Evolutionary conservation across 2,888 invertebrate species (phyloP).

Genomic region (Lasius fuliginosus): DNA sequence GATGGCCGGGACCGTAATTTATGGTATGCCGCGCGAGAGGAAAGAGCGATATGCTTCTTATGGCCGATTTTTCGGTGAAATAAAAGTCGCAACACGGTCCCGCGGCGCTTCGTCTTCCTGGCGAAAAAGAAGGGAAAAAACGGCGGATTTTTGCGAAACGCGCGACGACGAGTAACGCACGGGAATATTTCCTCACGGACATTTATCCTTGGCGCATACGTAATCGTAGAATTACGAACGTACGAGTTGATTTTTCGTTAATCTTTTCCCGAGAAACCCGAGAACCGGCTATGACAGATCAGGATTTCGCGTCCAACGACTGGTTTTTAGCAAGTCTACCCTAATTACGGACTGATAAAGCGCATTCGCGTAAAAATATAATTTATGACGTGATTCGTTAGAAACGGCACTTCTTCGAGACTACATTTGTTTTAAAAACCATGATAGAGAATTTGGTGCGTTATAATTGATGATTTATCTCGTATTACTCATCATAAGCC

Average conservation of each 20-base stretch:
- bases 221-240: constrained; percentile 41
- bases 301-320: background rate
- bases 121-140: constrained; percentile 13
- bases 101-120: constrained; percentile 18
- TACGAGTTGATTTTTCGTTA: background rate
- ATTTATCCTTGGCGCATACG: constrained; percentile 42
- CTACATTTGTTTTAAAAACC: background rate
- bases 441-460: background rate
- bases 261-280: background rate
- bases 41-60: constrained; percentile 47
- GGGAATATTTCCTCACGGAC: constrained; percentile 16
- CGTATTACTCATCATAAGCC: background rate
- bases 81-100: constrained; percentile 42
- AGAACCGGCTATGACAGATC: constrained; percentile 14
- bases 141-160: constrained; percentile 8
- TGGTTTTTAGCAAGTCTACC: constrained; percentile 9
- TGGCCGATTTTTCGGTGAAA: constrained; percentile 17
- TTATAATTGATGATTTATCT: constrained; percentile 9
- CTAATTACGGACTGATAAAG: constrained; percentile 31
- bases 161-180: background rate
- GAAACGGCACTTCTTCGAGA: background rate
- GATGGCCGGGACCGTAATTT: constrained; percentile 38
- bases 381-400: constrained; percentile 23
- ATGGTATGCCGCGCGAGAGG: constrained; percentile 29
- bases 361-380: constrained; percentile 32